Conservation (phyloP, 2,797 vertebrate genomes). For the Ciconia nigra region DNA sequence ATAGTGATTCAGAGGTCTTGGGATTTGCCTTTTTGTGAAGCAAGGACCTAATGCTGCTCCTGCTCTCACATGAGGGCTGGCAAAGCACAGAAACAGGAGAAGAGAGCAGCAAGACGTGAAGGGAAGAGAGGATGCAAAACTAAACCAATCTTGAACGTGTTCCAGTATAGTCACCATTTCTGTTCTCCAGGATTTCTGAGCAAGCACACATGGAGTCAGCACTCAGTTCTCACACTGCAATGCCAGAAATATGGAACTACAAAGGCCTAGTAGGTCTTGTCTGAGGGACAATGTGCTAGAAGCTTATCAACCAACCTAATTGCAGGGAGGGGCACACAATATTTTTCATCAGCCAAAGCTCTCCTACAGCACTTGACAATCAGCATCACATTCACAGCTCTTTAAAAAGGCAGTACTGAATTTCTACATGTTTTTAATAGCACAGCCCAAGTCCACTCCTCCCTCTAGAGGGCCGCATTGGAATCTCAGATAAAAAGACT, state of each 20-base stretch:
- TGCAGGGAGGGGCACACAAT: not conserved
- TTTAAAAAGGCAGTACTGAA: not conserved
- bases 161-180: not conserved
- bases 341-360: not conserved
- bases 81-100: conserved; percentile 47
- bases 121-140: not conserved
- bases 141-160: not conserved
- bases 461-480: not conserved
- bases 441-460: not conserved
- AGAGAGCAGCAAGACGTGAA: not conserved
- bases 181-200: not conserved
- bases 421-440: not conserved
- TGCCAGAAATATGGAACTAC: not conserved
- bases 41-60: conserved; percentile 38
- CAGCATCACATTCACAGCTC: not conserved
- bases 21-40: conserved; percentile 15
- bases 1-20: not conserved
- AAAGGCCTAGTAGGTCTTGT: not conserved
- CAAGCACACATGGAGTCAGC: fast-evolving
- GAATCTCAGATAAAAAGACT: not conserved
- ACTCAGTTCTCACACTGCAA: not conserved
- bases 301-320: not conserved
- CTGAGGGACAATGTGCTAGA: not conserved
- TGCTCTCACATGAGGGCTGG: conserved; percentile 38
- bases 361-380: not conserved